phyloP scores from a whole-genome alignment of 2,797 vertebrate genomes.

The Eurystomus glaucurus region DNA sequence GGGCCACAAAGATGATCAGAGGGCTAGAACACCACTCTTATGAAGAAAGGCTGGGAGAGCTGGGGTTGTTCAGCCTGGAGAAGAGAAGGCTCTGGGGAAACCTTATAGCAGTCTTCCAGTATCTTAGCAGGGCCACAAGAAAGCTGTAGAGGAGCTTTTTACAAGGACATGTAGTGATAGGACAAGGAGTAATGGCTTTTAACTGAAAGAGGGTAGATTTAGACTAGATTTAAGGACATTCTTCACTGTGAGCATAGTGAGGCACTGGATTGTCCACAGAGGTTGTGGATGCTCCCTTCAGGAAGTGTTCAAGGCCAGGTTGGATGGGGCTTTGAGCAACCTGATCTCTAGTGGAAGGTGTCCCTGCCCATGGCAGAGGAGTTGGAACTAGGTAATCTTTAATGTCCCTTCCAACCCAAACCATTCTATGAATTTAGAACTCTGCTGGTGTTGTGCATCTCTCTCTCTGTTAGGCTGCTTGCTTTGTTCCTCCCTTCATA shows the following conservation, averaged over 20 bases:
- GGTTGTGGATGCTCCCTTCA: neutral
- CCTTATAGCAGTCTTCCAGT: neutral
- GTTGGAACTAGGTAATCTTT: neutral
- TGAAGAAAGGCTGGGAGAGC: neutral
- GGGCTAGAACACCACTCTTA: neutral
- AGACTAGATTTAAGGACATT: neutral
- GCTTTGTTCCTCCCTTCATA: neutral
- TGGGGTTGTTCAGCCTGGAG: neutral
- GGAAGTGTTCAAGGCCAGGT: neutral
- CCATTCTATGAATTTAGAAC: neutral
- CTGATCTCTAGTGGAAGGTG: neutral
- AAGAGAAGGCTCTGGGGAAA: neutral
- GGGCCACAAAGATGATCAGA: neutral
- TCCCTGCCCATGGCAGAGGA: neutral
- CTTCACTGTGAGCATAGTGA: neutral
- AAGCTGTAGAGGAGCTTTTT: neutral
- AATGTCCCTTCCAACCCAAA: neutral
- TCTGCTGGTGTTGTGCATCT: neutral
- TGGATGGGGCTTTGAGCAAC: neutral
- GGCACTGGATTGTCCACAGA: neutral
- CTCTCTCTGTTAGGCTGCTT: neutral
- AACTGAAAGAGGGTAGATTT: neutral
- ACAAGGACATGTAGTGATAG: neutral
- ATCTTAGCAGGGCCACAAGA: neutral
- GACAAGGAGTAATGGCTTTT: neutral